phyloP scores from a whole-genome alignment of 2,888 invertebrate species.

The Athrips mouffetella region DNA sequence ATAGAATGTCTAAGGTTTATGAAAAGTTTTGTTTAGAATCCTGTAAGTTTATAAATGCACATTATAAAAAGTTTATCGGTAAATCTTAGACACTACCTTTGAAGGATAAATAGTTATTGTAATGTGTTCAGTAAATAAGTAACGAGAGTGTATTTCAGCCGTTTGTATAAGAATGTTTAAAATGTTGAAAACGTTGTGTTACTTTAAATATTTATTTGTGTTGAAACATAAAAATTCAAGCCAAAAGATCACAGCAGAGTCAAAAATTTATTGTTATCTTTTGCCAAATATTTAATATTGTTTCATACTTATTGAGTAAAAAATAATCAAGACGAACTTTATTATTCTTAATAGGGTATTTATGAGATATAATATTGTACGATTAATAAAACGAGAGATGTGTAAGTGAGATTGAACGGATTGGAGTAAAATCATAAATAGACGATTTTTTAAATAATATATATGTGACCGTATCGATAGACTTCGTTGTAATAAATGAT shows the following conservation, averaged over 20 bases:
- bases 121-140: conserved; percentile 65
- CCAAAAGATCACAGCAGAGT: conserved; percentile 7
- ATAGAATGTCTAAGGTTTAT: conserved; percentile 51
- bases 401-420: conserved; percentile 17
- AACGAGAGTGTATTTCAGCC: conserved; percentile 9
- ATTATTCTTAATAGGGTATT: too few relatives aligned
- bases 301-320: too few relatives aligned
- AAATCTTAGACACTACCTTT: conserved; percentile 46
- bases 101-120: conserved; percentile 39
- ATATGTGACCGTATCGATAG: conserved; percentile 68
- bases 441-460: conserved; percentile 47
- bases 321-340: too few relatives aligned
- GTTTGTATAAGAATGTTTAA: conserved; percentile 13
- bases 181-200: conserved; percentile 6
- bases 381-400: neutral
- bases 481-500: conserved; percentile 71
- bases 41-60: conserved; percentile 51
- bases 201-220: conserved; percentile 18
- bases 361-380: too few relatives aligned
- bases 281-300: neutral
- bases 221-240: neutral
- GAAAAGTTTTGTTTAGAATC: conserved; percentile 29
- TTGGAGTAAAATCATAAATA: conserved; percentile 21
- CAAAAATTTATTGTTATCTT: neutral
- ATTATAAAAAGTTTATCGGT: conserved; percentile 42